Percentiles rank a stretch among this genome's conserved stretches.
Evolutionary conservation across 2,113 vertebrate species (phyloP).

Genomic region (Nannospalax galili): DNA sequence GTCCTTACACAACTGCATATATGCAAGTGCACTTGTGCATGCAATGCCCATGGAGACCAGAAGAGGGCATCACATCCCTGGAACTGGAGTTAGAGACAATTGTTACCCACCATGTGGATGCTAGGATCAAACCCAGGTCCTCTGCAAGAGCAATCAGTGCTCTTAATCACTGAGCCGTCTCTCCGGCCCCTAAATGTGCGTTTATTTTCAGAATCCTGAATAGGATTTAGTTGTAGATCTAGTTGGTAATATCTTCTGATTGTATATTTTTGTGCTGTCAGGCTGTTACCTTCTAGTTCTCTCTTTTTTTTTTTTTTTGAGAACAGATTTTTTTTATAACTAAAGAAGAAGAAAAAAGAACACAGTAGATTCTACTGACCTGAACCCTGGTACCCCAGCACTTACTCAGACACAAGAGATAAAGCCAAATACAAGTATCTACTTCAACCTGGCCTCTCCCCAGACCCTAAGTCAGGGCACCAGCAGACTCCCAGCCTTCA

Average conservation of each 20-base stretch:
- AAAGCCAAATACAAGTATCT: neutral
- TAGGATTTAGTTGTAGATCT: conserved; percentile 11
- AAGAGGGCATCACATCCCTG: too few relatives aligned
- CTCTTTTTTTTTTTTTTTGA: neutral
- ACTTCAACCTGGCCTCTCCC: neutral
- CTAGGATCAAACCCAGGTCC: too few relatives aligned
- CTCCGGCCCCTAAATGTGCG: neutral
- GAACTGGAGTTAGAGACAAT: too few relatives aligned
- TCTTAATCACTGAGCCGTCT: too few relatives aligned
- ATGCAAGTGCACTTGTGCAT: too few relatives aligned
- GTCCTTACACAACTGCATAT: neutral
- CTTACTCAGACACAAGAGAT: neutral
- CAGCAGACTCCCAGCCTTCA: neutral
- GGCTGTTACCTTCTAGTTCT: conserved; percentile 55
- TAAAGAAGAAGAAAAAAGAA: conserved; percentile 47
- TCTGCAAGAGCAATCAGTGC: too few relatives aligned
- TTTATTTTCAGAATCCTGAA: conserved; percentile 36
- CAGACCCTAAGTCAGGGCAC: neutral
- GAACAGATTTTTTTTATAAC: conserved; percentile 54
- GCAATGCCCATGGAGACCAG: too few relatives aligned
- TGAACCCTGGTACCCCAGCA: neutral
- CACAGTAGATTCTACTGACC: neutral
- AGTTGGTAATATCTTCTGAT: conserved; percentile 32
- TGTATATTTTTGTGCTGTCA: conserved; percentile 59
- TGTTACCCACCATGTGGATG: too few relatives aligned